Conservation (phyloP, 2,113 vertebrate genomes). For the Amphiprion ocellaris region DNA sequence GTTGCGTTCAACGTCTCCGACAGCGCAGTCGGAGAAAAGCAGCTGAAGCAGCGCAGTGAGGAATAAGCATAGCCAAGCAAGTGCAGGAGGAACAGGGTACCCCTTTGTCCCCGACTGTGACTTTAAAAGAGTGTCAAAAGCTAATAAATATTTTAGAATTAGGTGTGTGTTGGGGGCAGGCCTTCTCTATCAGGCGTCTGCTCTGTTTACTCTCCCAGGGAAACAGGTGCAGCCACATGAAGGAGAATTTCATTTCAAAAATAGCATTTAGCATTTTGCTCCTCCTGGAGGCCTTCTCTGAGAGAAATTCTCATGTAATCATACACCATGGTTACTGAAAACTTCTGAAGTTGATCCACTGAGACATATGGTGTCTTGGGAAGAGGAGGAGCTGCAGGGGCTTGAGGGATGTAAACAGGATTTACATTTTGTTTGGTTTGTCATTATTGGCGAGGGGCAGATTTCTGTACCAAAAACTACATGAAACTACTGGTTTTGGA, state of each 20-base stretch:
- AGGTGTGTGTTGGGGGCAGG: conserved; percentile 92
- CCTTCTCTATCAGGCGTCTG: conserved; percentile 92
- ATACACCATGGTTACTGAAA: conserved; percentile 82
- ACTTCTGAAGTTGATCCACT: conserved; percentile 84
- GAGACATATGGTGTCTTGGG: conserved; percentile 84
- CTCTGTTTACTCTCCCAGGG: conserved; percentile 92
- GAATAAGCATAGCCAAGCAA: conserved; percentile 71
- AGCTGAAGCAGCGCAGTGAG: conserved; percentile 61
- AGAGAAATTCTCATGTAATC: conserved; percentile 87
- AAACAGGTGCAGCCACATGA: conserved; percentile 97
- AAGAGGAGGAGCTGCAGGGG: conserved; percentile 66
- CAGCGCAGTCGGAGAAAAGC: conserved; percentile 60
- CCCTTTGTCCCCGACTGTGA: conserved; percentile 87
- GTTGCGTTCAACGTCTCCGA: conserved; percentile 59
- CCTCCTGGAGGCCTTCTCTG: conserved; percentile 91
- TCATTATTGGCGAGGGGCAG: conserved; percentile 59
- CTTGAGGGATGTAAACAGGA: conserved; percentile 68
- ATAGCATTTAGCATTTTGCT: conserved; percentile 91
- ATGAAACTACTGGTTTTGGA: conserved; percentile 56
- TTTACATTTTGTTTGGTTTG: conserved; percentile 69
- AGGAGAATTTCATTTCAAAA: conserved; percentile 99
- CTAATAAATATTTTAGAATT: conserved; percentile 99
- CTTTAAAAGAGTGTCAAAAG: conserved; percentile 88
- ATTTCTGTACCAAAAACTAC: conserved; percentile 40
- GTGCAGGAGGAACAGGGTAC: conserved; percentile 87